A percentile compares a stretch with the other conserved stretches of the same genome.
phyloP scores from a whole-genome alignment of 2,113 vertebrate species.

The Microtus oregoni region DNA sequence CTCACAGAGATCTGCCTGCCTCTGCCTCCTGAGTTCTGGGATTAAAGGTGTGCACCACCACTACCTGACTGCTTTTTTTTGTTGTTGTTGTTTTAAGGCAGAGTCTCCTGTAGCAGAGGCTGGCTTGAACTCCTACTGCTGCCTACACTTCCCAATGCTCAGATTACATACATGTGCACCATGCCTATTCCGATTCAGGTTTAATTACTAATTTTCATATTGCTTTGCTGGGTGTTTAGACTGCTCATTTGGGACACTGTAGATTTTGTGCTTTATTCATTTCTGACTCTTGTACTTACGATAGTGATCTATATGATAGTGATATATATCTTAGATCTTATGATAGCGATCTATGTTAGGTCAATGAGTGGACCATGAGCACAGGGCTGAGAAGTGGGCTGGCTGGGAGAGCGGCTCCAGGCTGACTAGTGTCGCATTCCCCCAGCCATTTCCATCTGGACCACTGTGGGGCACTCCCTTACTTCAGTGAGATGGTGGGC shows the following conservation, averaged over 20 bases:
- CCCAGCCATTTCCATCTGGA: conserved; percentile 97
- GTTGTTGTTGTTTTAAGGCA: background rate
- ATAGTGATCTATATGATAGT: accelerated
- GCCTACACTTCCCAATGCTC: background rate
- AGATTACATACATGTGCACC: background rate
- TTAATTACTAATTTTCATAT: background rate
- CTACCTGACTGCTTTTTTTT: background rate
- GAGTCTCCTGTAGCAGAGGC: background rate
- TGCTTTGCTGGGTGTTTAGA: accelerated
- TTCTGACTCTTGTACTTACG: background rate
- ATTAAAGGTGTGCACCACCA: background rate
- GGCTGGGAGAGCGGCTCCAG: background rate
- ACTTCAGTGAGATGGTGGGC: conserved; percentile 99
- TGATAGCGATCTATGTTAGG: accelerated
- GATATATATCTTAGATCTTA: background rate
- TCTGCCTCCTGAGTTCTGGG: background rate
- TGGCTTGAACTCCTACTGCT: background rate
- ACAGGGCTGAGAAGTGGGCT: background rate
- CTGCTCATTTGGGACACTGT: background rate
- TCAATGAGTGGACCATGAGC: accelerated
- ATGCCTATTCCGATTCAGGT: background rate
- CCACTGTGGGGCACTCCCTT: conserved; percentile 96
- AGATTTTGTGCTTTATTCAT: background rate
- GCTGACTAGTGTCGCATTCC: background rate
- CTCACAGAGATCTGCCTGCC: background rate